phyloP scores from a whole-genome alignment of 2,797 vertebrate genomes.

The Eupleurogrammus muticus region DNA sequence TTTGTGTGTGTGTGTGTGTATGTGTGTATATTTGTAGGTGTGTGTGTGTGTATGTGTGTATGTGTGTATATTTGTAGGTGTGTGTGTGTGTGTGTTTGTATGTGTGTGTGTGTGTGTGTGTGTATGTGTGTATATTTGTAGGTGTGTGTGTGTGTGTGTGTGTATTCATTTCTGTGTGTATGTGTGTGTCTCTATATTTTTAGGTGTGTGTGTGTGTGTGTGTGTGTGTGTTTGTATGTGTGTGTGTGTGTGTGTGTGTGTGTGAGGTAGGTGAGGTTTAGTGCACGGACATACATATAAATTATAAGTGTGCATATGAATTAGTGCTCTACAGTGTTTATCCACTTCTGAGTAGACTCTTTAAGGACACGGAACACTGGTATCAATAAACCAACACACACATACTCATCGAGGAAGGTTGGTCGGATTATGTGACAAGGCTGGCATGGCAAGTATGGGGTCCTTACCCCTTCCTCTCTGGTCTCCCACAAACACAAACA shows the following conservation, averaged over 20 bases:
- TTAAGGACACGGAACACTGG: conserved; percentile 33
- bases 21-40: neutral
- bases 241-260: conserved; percentile 1
- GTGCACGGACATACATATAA: conserved; percentile 13
- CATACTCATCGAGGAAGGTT: conserved; percentile 11
- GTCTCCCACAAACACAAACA: conserved; percentile 51
- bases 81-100: too few species aligned
- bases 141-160: neutral
- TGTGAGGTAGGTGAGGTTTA: neutral
- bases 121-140: neutral
- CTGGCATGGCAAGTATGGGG: conserved; percentile 55
- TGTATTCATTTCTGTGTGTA: neutral
- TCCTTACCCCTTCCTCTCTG: conserved; percentile 65
- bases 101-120: conserved; percentile 1
- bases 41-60: neutral
- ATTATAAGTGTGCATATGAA: conserved; percentile 4
- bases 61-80: too few species aligned
- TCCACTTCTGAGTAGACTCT: conserved; percentile 6
- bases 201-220: conserved; percentile 30
- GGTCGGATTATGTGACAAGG: conserved; percentile 47
- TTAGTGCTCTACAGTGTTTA: neutral
- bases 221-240: neutral
- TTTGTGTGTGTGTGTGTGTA: neutral
- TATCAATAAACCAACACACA: conserved; percentile 28
- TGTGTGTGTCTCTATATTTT: too few species aligned